Evolutionary conservation across 2,888 invertebrate species (phyloP), one percentile per base, ranked within the genome.

Genomic region (Congeria kusceri): DNA sequence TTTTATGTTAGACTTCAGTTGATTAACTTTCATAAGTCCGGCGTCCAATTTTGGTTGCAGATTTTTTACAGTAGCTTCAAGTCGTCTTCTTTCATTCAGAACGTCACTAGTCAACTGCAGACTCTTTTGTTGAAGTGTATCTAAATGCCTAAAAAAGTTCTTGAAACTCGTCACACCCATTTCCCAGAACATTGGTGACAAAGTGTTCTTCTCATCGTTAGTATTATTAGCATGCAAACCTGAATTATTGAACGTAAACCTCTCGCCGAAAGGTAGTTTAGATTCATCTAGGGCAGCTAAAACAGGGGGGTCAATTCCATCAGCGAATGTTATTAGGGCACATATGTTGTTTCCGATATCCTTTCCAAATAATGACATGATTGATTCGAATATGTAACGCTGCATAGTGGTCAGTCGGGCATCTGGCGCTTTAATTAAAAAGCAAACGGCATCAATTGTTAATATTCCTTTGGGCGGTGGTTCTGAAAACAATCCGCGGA

Each of bases 291-390:
- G 47, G 1, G 85, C 82, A 23, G 69, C 68, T 25, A 76, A 39
- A 0, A 83, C 85, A 23, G 85, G 85, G 11, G 85, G 85, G 46
- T 44, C 57, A 49, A 78, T 69, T 18, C 80, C 78, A 64, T 85
- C 85, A 11, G 85, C 85, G 57, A 85, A 85, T 29, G 85, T 85
- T 56, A 85, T 75, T 15, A 83, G 47, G 3, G 64, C 71, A 61
- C 75, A 78, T 13, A 85, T 80, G 25, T 85, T 85, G 0, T 66
- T 63, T 44, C 65, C 64, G 18, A 83, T 85, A 62, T 85, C 80
- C n/a, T 73, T 65, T 11, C 85, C 82, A 66, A 85, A 85, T 32
- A 85, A 49, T 3, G 80, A 80, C 23, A 83, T 47, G 20, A 83
- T 80, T 29, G 80, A 64, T 28, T 80, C 66, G 44, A 83, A 78